Evolutionary conservation across 2,113 vertebrate genomes (phyloP), one percentile per base, ranked within the genome.

Genomic region (Engraulis encrasicolus): DNA sequence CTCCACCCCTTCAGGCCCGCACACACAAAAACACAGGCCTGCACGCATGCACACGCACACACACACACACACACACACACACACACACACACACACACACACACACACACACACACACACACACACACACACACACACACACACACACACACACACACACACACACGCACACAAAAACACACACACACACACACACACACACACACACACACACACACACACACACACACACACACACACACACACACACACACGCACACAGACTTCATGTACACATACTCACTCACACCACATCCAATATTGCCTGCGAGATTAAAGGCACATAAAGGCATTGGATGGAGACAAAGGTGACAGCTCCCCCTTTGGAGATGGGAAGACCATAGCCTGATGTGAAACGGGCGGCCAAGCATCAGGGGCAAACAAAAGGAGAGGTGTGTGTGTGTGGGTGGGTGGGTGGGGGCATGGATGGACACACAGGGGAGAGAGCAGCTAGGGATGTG

Each of bases 301-400:
- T 93, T 92, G 92, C 91, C 20, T 89, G 74, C 87, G 89, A 94
- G 93, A 95, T 94, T 95, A 95, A 93, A 93, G 92, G 84, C 89
- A 85, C 90, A 94, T 92, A 93, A 95, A 94, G 92, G 89, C 88
- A n/a, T n/a, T 86, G 66, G 66, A 83, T 84, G 90, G 92, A 94
- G 92, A 95, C 94, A 95, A 94, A 95, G 93, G 94, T 94, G 93
- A 94, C 87, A 88, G 90, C 92, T 93, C 92, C 90, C 89, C 66
- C 93, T 90, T 94, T 94, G 93, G 90, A 94, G 94, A 95, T 93
- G 93, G 93, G 91, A 90, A 92, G 91, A 93, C 92, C 89, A 88
- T 89, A 91, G 92, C 91, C 92, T 93, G 92, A 94, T 92, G 92
- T 89, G 90, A 92, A 93, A 93, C 85, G 92, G 94, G 93, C 85